Conservation (phyloP, 2,888 invertebrate genomes). For the Temnothorax rugatulus region DNA sequence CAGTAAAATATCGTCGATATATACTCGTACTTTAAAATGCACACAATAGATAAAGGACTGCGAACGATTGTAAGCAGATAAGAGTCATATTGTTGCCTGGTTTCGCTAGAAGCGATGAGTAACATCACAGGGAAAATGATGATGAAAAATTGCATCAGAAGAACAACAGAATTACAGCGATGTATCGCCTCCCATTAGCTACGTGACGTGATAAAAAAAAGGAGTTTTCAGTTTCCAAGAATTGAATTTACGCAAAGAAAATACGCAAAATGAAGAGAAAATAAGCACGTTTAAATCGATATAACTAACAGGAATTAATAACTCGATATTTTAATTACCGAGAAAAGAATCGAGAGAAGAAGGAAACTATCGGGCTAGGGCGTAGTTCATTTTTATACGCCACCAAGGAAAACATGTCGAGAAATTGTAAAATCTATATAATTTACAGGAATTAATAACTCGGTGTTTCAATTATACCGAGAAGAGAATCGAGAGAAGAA, state of each 20-base stretch:
- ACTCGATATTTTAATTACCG: background rate
- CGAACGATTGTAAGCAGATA: conserved; percentile 1
- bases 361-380: background rate
- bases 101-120: background rate
- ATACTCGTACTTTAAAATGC: background rate
- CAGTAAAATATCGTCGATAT: background rate
- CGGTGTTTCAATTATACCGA: background rate
- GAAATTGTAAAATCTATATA: too few species aligned
- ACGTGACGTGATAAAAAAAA: background rate
- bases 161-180: background rate
- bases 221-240: background rate
- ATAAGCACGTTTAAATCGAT: background rate
- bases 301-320: background rate
- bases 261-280: background rate
- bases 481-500: background rate
- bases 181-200: background rate
- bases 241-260: too few species aligned
- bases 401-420: too few species aligned
- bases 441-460: background rate
- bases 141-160: conserved; percentile 19
- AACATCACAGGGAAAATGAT: background rate
- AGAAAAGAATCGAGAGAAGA: background rate
- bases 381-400: background rate
- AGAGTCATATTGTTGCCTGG: background rate
- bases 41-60: background rate